A percentile compares a stretch with the other conserved stretches of the same genome.
These are phyloP conservation scores for Synodontis membranacea DNA, from an alignment of 2,113 vertebrate species.

Conservation along the genomic window DNA sequence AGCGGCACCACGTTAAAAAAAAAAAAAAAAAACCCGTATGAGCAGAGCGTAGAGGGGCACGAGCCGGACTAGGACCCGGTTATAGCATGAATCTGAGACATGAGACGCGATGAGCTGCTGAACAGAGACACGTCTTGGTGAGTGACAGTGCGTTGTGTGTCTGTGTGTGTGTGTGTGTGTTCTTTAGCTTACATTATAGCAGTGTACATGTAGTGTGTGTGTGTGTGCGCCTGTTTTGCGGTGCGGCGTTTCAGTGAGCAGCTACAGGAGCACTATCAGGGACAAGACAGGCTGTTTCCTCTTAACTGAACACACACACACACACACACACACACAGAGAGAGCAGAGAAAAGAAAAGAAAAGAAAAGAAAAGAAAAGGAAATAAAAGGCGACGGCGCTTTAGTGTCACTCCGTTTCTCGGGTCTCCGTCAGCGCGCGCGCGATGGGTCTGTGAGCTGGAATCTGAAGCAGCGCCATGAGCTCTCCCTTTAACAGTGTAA, in stretches of 20 bases:
- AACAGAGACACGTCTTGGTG: neutral
- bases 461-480: neutral
- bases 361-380: neutral
- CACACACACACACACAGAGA: conserved; percentile 20
- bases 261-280: conserved; percentile 23
- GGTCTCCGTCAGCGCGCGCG: neutral
- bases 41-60: neutral
- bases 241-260: conserved; percentile 32
- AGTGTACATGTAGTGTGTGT: neutral
- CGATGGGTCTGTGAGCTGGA: neutral
- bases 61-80: neutral
- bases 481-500: neutral
- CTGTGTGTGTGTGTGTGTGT: neutral
- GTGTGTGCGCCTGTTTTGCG: conserved; percentile 6
- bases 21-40: no score
- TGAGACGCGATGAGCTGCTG: neutral
- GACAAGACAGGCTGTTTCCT: conserved; percentile 13
- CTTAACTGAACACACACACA: conserved; percentile 27
- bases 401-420: neutral
- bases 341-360: neutral
- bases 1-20: neutral
- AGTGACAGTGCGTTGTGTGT: neutral
- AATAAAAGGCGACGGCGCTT: neutral
- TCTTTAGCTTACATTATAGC: neutral
- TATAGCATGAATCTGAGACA: neutral